Evolutionary conservation across 1,140 invertebrate genomes (phyloP), one percentile per base, ranked within the genome.

Genomic region (Drosophila saltans): DNA sequence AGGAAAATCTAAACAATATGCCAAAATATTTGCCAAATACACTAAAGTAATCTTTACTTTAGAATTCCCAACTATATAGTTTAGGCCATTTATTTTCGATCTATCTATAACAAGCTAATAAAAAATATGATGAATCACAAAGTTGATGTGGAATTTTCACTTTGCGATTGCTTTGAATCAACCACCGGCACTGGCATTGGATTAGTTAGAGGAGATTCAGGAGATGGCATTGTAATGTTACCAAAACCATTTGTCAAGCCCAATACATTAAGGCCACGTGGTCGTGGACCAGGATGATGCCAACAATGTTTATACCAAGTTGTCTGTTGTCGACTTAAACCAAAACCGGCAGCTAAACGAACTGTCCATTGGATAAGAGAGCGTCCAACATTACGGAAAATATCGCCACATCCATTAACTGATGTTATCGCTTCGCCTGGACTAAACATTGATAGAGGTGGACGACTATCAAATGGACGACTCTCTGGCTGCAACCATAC

Each of bases 301-400:
- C 79, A 85, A 64, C 82, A 85, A 39, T 85, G 75, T 10, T 86
- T 85, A 43, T 85, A 85, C 82, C 82, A 85, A 4, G 60, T 52
- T 0, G 66, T 52, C 36, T 78, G 74, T 36, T 85, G 82, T 1
- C 59, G 75, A 5, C 69, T 78, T 58, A 85, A 33, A 0, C 82
- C 82, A 26, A 86, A 73, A 0, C 82, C 82, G 4, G 79, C 60
- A 4, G 75, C 78, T 41, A 85, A 58, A 0, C 69, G 65, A 7
- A 30, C 40, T 9, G 45, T 28, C 28, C 66, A 75, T 3, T 76
- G 62, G 7, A 64, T 4, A 7, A 85, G 2, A 10, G 63, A 65
- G 6, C 69, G 71, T 0, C 6, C 28, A 1, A 85, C 11, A 0
- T 24, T 21, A 2, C 69, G 45, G 0, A 69, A 2, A 6, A 86